A percentile compares a stretch with the other conserved stretches of the same genome.
phyloP scores from a whole-genome alignment of 2,113 vertebrate species.

The Dipodomys stephensi region DNA sequence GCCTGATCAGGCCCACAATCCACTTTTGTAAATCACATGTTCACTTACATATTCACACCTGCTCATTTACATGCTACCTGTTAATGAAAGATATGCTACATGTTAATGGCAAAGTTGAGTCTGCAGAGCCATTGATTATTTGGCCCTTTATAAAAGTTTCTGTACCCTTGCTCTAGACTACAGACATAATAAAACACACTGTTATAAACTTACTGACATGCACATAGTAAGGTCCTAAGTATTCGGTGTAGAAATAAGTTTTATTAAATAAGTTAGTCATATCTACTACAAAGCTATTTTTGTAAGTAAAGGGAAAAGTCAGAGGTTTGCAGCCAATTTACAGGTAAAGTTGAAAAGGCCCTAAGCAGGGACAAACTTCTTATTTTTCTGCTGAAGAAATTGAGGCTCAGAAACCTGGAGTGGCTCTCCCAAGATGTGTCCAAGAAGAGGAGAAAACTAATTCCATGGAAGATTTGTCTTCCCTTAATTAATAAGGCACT shows the following conservation, averaged over 20 bases:
- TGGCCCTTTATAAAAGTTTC: background rate
- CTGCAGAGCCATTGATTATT: slow-evolving; percentile 14
- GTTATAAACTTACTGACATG: background rate
- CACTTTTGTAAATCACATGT: background rate
- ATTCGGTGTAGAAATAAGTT: background rate
- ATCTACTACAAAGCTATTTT: background rate
- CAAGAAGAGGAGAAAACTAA: background rate
- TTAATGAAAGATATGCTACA: background rate
- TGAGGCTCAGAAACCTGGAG: background rate
- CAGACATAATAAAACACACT: background rate
- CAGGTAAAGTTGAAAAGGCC: background rate
- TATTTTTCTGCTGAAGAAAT: slow-evolving; percentile 20
- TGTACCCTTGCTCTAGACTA: background rate
- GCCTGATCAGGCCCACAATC: background rate
- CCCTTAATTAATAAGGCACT: slow-evolving; percentile 46
- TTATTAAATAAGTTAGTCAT: slow-evolving; percentile 15
- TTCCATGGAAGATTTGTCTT: background rate
- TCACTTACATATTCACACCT: background rate
- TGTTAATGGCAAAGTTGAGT: background rate
- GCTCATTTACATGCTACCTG: background rate
- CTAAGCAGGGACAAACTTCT: background rate
- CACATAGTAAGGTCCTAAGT: background rate
- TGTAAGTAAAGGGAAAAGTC: slow-evolving; percentile 8
- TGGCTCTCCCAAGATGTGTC: slow-evolving; percentile 1
- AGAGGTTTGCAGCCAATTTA: background rate